phyloP scores from a whole-genome alignment of 2,113 vertebrate species.

The Falco punctatus region DNA sequence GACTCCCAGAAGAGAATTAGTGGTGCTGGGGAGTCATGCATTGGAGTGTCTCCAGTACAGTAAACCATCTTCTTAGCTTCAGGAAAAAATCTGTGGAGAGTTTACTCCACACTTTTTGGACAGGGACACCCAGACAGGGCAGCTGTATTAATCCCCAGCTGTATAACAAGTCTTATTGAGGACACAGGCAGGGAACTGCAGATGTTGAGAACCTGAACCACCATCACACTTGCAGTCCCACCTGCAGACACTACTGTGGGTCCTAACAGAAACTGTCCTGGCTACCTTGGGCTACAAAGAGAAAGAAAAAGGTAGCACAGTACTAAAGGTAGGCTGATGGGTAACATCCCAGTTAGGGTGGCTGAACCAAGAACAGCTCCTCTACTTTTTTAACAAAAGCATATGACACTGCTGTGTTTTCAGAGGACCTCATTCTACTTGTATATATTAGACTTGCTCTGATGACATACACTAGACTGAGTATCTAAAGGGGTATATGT shows the following conservation, averaged over 20 bases:
- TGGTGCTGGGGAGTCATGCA: neutral
- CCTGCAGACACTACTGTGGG: neutral
- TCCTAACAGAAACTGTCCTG: neutral
- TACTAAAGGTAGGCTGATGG: neutral
- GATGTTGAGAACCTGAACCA: neutral
- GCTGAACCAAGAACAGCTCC: neutral
- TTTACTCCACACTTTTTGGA: neutral
- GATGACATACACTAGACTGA: neutral
- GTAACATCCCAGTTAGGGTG: neutral
- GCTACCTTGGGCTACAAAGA: neutral
- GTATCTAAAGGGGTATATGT: neutral
- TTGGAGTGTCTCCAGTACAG: neutral
- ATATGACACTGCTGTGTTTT: neutral
- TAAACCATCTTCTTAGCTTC: neutral
- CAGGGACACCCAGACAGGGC: neutral
- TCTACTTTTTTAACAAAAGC: neutral
- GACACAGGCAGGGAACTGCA: neutral
- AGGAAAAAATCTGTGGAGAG: neutral
- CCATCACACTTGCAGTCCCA: neutral
- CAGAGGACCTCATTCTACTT: neutral
- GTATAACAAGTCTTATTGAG: neutral
- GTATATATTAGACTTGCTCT: neutral
- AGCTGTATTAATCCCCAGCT: neutral
- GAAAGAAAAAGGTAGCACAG: neutral
- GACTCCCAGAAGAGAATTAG: neutral